phyloP scores from a whole-genome alignment of 1,140 invertebrate species.

The Dryas iulia region DNA sequence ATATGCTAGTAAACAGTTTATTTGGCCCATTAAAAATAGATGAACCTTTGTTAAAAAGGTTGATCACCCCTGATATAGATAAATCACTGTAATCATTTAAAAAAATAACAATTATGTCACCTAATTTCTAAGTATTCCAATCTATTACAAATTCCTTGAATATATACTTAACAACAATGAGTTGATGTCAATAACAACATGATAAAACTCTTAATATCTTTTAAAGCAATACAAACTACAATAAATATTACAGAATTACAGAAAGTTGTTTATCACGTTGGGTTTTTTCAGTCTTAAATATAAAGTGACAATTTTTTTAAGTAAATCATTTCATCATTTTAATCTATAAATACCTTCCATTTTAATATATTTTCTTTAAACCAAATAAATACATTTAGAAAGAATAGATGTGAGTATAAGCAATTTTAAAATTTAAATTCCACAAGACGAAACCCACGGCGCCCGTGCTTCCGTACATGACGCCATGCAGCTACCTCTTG shows the following conservation, averaged over 20 bases:
- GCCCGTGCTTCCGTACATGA: slow-evolving; percentile 12
- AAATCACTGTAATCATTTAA: neutral
- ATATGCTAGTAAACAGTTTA: no score
- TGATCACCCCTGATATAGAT: no score
- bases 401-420: neutral
- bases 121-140: neutral
- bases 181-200: neutral
- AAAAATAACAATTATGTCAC: neutral
- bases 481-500: neutral
- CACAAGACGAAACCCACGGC: neutral
- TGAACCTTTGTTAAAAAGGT: no score
- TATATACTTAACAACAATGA: neutral
- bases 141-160: neutral
- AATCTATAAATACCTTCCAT: no score
- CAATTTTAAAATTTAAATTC: slow-evolving; percentile 2
- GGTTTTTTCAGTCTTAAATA: neutral
- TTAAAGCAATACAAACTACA: neutral
- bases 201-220: neutral
- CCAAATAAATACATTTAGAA: no score
- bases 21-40: no score
- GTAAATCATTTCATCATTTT: no score
- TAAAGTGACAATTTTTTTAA: no score
- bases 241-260: neutral
- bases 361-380: no score
- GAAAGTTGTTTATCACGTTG: neutral